Conservation (phyloP, 2,888 invertebrate species). For the Ochlodes sylvanus region DNA sequence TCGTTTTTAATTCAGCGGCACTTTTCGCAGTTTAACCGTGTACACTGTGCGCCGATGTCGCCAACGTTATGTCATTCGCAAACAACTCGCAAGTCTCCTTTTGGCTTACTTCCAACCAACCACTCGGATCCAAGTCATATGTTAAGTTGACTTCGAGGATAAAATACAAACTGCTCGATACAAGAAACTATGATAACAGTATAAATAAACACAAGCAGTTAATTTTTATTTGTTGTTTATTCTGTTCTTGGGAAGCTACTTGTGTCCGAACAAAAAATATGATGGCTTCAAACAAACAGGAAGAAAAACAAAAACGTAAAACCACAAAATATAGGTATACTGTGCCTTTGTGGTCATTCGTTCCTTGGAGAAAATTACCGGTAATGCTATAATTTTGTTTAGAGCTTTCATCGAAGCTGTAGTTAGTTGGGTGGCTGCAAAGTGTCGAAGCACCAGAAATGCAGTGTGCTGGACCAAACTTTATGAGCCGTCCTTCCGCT, state of each 20-base stretch:
- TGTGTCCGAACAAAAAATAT: not conserved
- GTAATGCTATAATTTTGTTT: conserved; percentile 8
- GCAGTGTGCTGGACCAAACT: conserved; percentile 56
- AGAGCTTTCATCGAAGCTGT: not conserved
- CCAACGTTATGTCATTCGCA: conserved; percentile 63
- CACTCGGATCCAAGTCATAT: conserved; percentile 69
- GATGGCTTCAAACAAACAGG: not conserved
- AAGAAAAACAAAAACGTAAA: conserved; percentile 10
- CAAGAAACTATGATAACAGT: not conserved
- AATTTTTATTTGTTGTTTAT: not conserved
- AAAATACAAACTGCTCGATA: conserved; percentile 40
- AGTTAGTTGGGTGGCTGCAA: not conserved
- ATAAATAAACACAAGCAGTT: conserved; percentile 20
- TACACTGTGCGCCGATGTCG: conserved; percentile 52
- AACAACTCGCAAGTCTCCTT: conserved; percentile 61
- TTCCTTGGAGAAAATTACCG: conserved; percentile 1
- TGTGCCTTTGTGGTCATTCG: conserved; percentile 7
- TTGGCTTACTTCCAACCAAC: conserved; percentile 67
- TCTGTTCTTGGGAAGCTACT: not conserved
- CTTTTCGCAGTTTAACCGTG: conserved; percentile 54
- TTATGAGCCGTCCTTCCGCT: conserved; percentile 59
- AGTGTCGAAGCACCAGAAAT: conserved; percentile 60
- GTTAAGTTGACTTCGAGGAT: conserved; percentile 68
- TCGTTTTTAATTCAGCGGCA: conserved; percentile 51
- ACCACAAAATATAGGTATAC: conserved; percentile 10